These are phyloP conservation scores for Acanthosepion lycidas DNA, from an alignment of 2,888 invertebrate genomes.

Conservation along the genomic window DNA sequence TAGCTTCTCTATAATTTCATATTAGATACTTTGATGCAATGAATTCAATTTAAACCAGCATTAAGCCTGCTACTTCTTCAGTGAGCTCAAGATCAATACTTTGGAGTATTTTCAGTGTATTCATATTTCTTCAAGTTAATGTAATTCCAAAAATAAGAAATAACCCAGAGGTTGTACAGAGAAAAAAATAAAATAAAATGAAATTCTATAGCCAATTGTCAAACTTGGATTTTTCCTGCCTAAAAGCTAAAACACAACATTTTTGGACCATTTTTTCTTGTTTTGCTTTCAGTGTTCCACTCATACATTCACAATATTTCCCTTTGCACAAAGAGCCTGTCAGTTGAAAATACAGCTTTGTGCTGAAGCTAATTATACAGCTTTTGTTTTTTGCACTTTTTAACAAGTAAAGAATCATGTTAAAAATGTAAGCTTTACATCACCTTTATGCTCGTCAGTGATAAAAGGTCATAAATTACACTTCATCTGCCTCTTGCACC, in stretches of 20 bases:
- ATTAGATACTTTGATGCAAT: not conserved
- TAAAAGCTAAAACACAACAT: not conserved
- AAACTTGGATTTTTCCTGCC: not conserved
- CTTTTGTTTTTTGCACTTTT: not conserved
- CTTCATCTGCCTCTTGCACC: not conserved
- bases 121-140: slow-evolving; percentile 3
- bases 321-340: not conserved
- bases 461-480: not conserved
- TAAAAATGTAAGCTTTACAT: not conserved
- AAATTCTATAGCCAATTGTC: slow-evolving; percentile 21
- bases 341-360: not conserved
- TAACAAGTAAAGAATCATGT: not conserved
- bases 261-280: not conserved
- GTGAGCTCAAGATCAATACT: not conserved
- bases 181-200: not conserved
- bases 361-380: not conserved
- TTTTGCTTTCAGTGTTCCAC: not conserved
- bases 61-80: slow-evolving; percentile 33
- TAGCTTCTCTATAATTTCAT: slow-evolving; percentile 8
- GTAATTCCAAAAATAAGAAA: slow-evolving; percentile 33
- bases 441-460: not conserved
- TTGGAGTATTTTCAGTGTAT: not conserved
- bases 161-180: not conserved
- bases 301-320: not conserved
- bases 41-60: not conserved